phyloP scores from a whole-genome alignment of 2,113 vertebrate species.

The Lontra canadensis region DNA sequence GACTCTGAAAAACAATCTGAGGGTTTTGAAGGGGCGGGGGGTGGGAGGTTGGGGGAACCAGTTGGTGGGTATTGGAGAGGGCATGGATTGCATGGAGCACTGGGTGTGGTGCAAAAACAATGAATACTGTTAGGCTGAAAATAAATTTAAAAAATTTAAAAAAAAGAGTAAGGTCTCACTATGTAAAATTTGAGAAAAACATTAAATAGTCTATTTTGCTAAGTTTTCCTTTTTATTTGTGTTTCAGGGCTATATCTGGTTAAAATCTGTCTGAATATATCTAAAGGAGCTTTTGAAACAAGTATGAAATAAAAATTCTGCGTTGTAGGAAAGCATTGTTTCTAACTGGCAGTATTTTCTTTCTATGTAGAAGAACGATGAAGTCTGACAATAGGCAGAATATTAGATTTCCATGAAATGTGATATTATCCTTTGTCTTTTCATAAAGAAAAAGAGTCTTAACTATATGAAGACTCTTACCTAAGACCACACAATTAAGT shows the following conservation, averaged over 20 bases:
- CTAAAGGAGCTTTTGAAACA: background rate
- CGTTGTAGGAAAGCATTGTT: background rate
- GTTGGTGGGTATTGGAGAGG: too few relatives aligned
- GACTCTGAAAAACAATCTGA: too few relatives aligned
- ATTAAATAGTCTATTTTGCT: background rate
- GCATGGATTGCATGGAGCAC: too few relatives aligned
- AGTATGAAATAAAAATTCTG: conserved; percentile 30
- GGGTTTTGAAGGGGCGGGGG: too few relatives aligned
- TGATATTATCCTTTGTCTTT: background rate
- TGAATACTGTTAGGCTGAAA: too few relatives aligned
- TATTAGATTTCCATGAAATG: background rate
- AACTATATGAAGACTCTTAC: background rate
- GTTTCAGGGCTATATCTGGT: background rate
- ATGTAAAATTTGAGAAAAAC: background rate
- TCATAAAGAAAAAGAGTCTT: background rate
- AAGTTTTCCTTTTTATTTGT: conserved; percentile 16
- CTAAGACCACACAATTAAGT: background rate
- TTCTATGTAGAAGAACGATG: background rate
- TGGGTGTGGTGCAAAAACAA: too few relatives aligned
- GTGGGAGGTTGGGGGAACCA: too few relatives aligned
- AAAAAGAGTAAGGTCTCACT: background rate
- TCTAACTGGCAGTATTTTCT: background rate
- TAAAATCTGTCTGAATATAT: background rate
- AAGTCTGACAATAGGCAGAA: background rate
- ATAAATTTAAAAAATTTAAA: too few relatives aligned